Evolutionary conservation across 2,113 vertebrate genomes (phyloP).

Genomic region (Catharus bicknelli): DNA sequence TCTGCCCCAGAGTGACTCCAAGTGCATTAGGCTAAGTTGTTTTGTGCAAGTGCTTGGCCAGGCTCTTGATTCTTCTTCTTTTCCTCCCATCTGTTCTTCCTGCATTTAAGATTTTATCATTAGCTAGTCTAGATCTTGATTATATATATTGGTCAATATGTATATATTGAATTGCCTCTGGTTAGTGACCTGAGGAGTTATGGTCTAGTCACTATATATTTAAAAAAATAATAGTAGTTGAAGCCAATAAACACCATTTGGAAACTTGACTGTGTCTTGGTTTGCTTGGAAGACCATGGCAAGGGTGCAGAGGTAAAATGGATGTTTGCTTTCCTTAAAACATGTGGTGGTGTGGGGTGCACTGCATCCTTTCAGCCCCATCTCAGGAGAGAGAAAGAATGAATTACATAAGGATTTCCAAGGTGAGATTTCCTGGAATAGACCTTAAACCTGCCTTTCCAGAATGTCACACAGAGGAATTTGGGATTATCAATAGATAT

Average conservation of each 20-base stretch:
- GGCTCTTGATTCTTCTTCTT: neutral
- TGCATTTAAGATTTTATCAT: neutral
- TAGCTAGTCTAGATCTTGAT: neutral
- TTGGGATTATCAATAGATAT: neutral
- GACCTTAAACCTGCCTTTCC: neutral
- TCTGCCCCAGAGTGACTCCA: neutral
- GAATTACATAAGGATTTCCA: neutral
- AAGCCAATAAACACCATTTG: neutral
- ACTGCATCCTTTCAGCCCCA: neutral
- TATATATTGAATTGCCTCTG: neutral
- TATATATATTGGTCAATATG: too few relatives aligned
- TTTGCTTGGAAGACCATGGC: neutral
- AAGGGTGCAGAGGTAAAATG: neutral
- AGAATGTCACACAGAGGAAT: neutral
- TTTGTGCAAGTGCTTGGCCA: neutral
- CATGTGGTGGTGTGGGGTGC: fast-evolving
- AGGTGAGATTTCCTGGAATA: neutral
- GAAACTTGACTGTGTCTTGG: neutral
- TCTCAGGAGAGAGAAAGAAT: neutral
- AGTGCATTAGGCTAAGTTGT: neutral
- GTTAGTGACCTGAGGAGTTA: neutral
- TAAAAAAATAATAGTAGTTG: neutral
- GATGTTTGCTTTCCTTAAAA: neutral
- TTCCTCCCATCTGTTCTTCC: neutral
- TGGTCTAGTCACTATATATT: neutral